These are phyloP conservation scores for Labrus mixtus DNA, from an alignment of 2,113 vertebrate genomes.

Conservation along the genomic window DNA sequence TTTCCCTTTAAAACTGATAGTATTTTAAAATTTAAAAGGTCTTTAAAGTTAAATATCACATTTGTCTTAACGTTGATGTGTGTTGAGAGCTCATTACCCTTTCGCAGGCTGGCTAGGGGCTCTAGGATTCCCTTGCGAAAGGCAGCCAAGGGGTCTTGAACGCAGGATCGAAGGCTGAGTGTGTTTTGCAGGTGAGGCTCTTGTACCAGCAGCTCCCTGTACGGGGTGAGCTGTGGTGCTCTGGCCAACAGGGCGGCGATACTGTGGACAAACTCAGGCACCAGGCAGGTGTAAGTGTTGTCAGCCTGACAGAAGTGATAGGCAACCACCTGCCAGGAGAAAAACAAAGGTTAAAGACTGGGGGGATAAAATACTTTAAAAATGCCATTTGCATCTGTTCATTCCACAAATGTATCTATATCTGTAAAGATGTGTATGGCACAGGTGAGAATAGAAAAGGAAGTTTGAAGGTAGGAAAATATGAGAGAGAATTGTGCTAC, in stretches of 20 bases:
- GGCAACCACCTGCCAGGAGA: constrained; percentile 89
- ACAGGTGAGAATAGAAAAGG: no score
- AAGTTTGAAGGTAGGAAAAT: no score
- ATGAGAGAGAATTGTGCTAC: neutral
- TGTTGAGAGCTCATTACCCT: constrained; percentile 84
- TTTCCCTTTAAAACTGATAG: constrained; percentile 36
- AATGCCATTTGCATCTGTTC: neutral
- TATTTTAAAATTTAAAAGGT: constrained; percentile 49
- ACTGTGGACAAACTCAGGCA: constrained; percentile 97
- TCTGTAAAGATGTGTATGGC: no score
- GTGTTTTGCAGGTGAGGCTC: constrained; percentile 93
- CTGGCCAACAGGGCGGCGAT: constrained; percentile 93
- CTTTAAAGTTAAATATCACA: constrained; percentile 58
- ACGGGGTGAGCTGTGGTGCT: constrained; percentile 86
- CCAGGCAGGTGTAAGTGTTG: constrained; percentile 97
- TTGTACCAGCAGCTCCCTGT: constrained; percentile 90
- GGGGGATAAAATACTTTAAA: neutral
- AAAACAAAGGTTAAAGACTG: neutral
- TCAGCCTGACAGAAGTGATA: constrained; percentile 99
- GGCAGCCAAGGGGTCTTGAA: constrained; percentile 93
- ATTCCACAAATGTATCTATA: no score
- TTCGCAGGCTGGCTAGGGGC: constrained; percentile 88
- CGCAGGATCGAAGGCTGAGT: constrained; percentile 94
- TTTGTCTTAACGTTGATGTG: constrained; percentile 39
- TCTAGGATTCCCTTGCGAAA: constrained; percentile 93